Conservation (phyloP, 2,888 invertebrate species). For the Caenorhabditis japonica region DNA sequence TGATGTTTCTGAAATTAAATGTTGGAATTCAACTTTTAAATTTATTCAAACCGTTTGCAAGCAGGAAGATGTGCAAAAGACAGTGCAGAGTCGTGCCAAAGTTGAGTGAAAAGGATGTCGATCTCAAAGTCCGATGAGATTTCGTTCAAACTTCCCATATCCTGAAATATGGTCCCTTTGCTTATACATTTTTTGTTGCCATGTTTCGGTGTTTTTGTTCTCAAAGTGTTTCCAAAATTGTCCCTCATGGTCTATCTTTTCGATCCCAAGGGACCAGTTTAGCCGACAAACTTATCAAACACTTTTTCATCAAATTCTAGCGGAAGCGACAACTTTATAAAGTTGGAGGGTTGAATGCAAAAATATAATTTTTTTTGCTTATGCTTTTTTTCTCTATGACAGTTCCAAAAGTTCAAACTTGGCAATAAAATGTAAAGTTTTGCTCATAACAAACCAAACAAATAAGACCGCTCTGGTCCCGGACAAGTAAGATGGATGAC, state of each 20-base stretch:
- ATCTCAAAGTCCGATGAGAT: conserved; percentile 77
- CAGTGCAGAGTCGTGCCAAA: conserved; percentile 76
- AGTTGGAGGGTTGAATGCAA: not conserved
- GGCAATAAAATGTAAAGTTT: too few species aligned
- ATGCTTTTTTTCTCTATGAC: too few species aligned
- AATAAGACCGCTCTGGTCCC: too few species aligned
- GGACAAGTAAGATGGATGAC: not conserved
- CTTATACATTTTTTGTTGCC: conserved; percentile 4
- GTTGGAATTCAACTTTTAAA: not conserved
- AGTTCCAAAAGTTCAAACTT: too few species aligned
- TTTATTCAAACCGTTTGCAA: conserved; percentile 61
- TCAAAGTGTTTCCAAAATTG: conserved; percentile 44
- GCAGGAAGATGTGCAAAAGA: conserved; percentile 66
- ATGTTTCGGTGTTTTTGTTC: not conserved
- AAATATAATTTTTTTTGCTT: too few species aligned
- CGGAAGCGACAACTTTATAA: conserved; percentile 40
- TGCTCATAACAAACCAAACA: conserved; percentile 13
- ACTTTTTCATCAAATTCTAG: conserved; percentile 52
- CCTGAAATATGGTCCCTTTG: conserved; percentile 59
- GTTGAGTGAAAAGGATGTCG: conserved; percentile 76
- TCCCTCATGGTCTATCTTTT: too few species aligned
- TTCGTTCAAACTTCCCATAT: conserved; percentile 76
- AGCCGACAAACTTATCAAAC: conserved; percentile 48
- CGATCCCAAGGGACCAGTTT: conserved; percentile 37
- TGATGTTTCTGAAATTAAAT: conserved; percentile 70